Evolutionary conservation across 53 echinoderm and acorn worm species (phyloP), one percentile per base, ranked within the genome.

Genomic region (Holothuria scabra): DNA sequence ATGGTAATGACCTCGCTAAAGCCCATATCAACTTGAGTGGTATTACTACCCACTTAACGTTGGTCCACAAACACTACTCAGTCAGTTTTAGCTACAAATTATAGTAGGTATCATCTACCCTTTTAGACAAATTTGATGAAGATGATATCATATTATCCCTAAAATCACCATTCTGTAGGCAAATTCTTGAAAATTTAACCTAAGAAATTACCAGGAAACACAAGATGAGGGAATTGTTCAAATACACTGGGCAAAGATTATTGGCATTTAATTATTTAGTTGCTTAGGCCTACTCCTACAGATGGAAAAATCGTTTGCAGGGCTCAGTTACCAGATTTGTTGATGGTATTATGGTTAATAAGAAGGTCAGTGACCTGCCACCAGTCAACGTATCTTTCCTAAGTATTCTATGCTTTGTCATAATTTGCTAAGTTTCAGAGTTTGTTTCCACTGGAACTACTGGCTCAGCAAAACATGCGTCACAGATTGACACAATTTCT

Each of bases 241-340:
- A 71, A 48, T 71, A 44, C 48, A 71, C 24, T 44, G 71, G n/a
- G n/a, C 48, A 46, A 71, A 46, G 41, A 71, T 71, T 71, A 71
- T 71, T 44, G 26, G 71, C 71, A 71, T 71, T 71, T 71, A 71
- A 71, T 71, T 44, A 71, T 71, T 71, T 32, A 71, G 71, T 71
- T 26, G 71, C 71, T 24, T 33, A 71, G 46, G 46, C 34, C n/a
- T 71, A 46, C 71, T 32, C 19, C 12, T 12, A 26, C 71, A 71
- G 71, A 71, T 71, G 71, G 71, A 71, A 71, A 71, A 44, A 71
- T 71, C 71, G 46, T 71, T 71, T 71, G 71, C 71, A 71, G 71
- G 46, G 20, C 25, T 71, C 71, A 8, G n/a, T 71, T 44, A 71
- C 71, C 44, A 48, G 67, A 30, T 37, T 28, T 30, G 33, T 12